phyloP scores from a whole-genome alignment of 2,888 invertebrate genomes.

The Orthonevra nobilis region DNA sequence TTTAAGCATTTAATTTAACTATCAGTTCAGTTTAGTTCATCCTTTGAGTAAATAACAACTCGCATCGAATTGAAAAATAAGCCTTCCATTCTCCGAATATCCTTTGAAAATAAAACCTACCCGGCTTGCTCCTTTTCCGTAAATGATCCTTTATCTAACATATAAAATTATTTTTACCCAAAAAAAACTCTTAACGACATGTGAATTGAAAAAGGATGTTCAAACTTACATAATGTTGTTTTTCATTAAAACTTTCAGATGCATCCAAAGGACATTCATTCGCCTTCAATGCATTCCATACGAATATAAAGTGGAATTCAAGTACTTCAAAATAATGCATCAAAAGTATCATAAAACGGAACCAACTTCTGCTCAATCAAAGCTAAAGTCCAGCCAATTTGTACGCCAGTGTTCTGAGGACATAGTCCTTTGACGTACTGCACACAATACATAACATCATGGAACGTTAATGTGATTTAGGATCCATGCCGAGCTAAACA shows the following conservation, averaged over 20 bases:
- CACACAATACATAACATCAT: neutral
- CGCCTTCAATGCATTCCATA: conserved; percentile 38
- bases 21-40: too few relatives aligned
- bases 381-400: neutral
- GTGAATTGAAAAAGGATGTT: conserved; percentile 8
- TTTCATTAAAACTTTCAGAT: conserved; percentile 51
- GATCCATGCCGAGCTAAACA: too few relatives aligned
- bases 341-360: conserved; percentile 14
- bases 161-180: too few relatives aligned
- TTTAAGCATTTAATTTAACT: too few relatives aligned
- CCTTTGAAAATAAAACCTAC: too few relatives aligned
- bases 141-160: too few relatives aligned
- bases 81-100: too few relatives aligned
- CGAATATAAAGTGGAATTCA: neutral
- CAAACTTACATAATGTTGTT: conserved; percentile 41
- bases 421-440: conserved; percentile 24
- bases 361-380: conserved; percentile 5
- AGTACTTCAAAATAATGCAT: neutral
- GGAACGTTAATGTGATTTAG: conserved; percentile 6
- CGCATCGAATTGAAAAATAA: too few relatives aligned
- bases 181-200: conserved; percentile 32
- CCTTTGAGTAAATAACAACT: too few relatives aligned
- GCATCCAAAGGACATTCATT: too few relatives aligned
- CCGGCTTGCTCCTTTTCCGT: too few relatives aligned
- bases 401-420: too few relatives aligned